Evolutionary conservation across 2,888 invertebrate genomes (phyloP).

Genomic region (Amphimallon solstitiale): DNA sequence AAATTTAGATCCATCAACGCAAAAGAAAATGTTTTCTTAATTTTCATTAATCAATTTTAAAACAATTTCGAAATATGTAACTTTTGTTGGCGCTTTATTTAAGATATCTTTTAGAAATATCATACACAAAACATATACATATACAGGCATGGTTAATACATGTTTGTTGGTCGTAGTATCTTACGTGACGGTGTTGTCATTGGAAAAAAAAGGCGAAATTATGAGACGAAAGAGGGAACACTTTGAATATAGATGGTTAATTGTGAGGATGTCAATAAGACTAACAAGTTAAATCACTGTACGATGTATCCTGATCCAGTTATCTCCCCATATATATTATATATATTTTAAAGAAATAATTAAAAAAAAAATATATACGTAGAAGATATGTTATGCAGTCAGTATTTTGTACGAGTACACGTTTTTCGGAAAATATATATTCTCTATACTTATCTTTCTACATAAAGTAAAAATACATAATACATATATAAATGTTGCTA

Average conservation of each 20-base stretch:
- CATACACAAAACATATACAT: no score
- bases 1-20: no score
- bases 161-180: not conserved
- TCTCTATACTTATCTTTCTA: conserved; percentile 64
- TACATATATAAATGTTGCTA: conserved; percentile 61
- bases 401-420: conserved; percentile 65
- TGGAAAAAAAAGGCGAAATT: not conserved
- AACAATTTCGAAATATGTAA: no score
- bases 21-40: no score
- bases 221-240: not conserved
- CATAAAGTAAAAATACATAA: conserved; percentile 49
- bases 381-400: conserved; percentile 59
- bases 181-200: no score
- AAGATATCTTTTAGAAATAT: not conserved
- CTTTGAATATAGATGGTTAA: conserved; percentile 57
- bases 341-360: conserved; percentile 24
- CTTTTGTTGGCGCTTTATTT: not conserved
- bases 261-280: conserved; percentile 62
- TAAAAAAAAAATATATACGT: conserved; percentile 55
- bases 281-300: conserved; percentile 57
- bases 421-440: conserved; percentile 62
- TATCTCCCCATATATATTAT: conserved; percentile 60
- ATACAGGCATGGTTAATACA: not conserved
- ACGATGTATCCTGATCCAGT: conserved; percentile 40
- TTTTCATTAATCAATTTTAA: no score